Evolutionary conservation across 2,113 vertebrate species (phyloP), one percentile per base, ranked within the genome.

Genomic region (Sus scrofa): DNA sequence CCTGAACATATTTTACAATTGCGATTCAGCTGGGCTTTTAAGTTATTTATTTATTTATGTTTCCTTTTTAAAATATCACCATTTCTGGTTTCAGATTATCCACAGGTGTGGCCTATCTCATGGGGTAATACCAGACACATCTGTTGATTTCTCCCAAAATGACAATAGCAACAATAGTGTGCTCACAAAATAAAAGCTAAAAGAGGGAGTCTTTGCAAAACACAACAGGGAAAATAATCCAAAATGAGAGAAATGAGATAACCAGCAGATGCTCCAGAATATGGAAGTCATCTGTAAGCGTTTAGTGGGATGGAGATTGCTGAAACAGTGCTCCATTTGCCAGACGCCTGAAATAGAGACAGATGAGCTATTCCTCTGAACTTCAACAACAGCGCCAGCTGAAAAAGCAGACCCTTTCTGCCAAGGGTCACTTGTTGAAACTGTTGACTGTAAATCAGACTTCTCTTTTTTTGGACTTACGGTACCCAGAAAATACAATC

Each of bases 381-480:
- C 95, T 98, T 94, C 97, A 97, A 88, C 96, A 97, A 96, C 92
- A 97, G 89, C 83, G 63, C 96, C 98, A 98, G 98, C 98, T 98
- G 97, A 98, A 98, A 98, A 98, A 98, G 97, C 98, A 98, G 95
- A 97, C 96, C 95, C 87, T 98, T 97, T 96, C 96, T 96, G 98
- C 92, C 96, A 97, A 96, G 97, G 98, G 95, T 98, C 97, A 98
- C 92, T 98, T 98, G 97, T 74, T 95, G 94, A 98, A 98, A 97
- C 94, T 96, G 75, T 96, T 96, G 93, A 94, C 95, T 98, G 96
- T 96, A 98, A 98, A 97, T 98, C 94, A 97, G 97, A 71, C 24
- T 94, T 96, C 92, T 97, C 95, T 44, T 44, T 82, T 89, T 97
- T 90, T 83, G 79, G 89, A 83, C 83, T 96, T 70, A 56, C 11